Percentiles rank a stretch among this genome's conserved stretches.
These are phyloP conservation scores for Cyprinodon tularosa DNA, from an alignment of 2,113 vertebrate genomes.

Conservation along the genomic window DNA sequence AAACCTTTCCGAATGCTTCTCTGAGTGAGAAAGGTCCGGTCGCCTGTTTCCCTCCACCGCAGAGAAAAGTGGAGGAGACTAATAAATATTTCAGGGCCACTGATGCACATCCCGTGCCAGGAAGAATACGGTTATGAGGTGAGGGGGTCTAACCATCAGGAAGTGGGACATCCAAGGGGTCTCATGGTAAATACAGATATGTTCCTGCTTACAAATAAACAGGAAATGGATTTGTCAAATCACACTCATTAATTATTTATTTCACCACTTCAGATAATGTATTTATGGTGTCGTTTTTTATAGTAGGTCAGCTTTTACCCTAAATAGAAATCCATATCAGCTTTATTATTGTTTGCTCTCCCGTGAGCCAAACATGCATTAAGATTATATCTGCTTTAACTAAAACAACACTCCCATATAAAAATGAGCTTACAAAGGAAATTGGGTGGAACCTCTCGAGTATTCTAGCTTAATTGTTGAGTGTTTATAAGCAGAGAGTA, in stretches of 20 bases:
- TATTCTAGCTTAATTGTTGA: conserved; percentile 49
- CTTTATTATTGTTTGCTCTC: conserved; percentile 18
- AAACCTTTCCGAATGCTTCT: conserved; percentile 32
- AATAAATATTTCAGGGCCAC: conserved; percentile 75
- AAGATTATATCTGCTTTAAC: conserved; percentile 44
- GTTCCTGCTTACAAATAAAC: conserved; percentile 63
- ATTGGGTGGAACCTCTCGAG: conserved; percentile 49
- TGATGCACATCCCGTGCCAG: conserved; percentile 57
- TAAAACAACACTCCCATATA: conserved; percentile 40
- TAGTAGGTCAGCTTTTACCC: conserved; percentile 20
- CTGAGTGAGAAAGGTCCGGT: conserved; percentile 42
- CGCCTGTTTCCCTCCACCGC: conserved; percentile 59
- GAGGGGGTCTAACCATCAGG: conserved; percentile 42
- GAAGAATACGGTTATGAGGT: conserved; percentile 1
- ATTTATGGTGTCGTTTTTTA: conserved; percentile 29
- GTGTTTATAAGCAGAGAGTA: conserved; percentile 58
- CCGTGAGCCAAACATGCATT: conserved; percentile 21
- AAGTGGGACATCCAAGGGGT: conserved; percentile 55
- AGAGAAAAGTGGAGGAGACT: conserved; percentile 57
- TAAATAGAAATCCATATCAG: conserved; percentile 12
- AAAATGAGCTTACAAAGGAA: conserved; percentile 46
- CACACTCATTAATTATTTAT: conserved; percentile 68
- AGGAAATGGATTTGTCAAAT: conserved; percentile 64
- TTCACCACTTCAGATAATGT: conserved; percentile 55
- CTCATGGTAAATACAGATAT: conserved; percentile 66